A percentile compares a stretch with the other conserved stretches of the same genome.
phyloP scores from a whole-genome alignment of 2,888 invertebrate genomes.

The Acleris literana region DNA sequence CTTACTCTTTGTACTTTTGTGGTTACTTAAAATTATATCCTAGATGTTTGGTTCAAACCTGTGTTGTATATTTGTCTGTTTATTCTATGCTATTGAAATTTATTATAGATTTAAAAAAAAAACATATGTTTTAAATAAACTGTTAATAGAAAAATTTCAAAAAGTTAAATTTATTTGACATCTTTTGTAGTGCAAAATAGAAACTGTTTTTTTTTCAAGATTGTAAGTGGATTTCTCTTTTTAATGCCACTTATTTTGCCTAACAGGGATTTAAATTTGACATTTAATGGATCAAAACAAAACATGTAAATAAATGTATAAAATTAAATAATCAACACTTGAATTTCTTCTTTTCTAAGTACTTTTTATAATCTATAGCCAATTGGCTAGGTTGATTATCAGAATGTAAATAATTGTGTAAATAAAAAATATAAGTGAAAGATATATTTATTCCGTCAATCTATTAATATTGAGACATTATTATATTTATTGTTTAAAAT shows the following conservation, averaged over 20 bases:
- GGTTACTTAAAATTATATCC: conserved; percentile 19
- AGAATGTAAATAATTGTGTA: conserved; percentile 75
- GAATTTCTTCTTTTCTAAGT: conserved; percentile 54
- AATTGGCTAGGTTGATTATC: conserved; percentile 54
- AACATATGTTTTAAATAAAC: too few relatives aligned
- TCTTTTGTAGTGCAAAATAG: neutral
- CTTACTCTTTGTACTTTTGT: conserved; percentile 20
- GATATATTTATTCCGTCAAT: conserved; percentile 78
- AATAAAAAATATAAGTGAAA: conserved; percentile 65
- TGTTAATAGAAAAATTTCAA: neutral
- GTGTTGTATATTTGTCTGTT: conserved; percentile 37
- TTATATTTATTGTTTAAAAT: conserved; percentile 78
- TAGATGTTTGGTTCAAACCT: conserved; percentile 26
- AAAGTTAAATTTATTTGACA: neutral
- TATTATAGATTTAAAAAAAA: conserved; percentile 20
- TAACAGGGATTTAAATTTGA: conserved; percentile 20
- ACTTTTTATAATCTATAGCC: conserved; percentile 64
- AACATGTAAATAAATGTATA: conserved; percentile 75
- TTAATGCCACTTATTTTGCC: neutral
- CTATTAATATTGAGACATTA: conserved; percentile 68
- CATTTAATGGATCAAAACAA: conserved; percentile 15
- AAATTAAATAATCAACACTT: conserved; percentile 53
- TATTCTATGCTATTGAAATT: conserved; percentile 33
- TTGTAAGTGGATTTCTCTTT: neutral
- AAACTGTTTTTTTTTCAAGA: too few relatives aligned